Percentiles rank a stretch among this genome's conserved stretches.
phyloP scores from a whole-genome alignment of 2,113 vertebrate species.

The Gymnorhina tibicen region DNA sequence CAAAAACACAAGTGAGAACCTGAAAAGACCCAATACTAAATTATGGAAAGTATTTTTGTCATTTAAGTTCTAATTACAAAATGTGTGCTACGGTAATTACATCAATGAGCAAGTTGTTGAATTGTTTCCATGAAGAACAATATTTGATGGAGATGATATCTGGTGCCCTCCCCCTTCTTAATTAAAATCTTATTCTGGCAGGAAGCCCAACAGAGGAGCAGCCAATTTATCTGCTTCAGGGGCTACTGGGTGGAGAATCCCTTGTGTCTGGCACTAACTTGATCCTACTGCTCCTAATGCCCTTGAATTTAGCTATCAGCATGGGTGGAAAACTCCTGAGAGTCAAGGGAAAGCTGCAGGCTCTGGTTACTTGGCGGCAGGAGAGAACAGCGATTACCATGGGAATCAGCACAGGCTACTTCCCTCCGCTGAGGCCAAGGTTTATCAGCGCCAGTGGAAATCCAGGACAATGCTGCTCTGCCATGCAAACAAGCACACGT shows the following conservation, averaged over 20 bases:
- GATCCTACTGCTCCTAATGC: neutral
- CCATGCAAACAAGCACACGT: neutral
- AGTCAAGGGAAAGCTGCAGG: neutral
- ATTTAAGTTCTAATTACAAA: conserved; percentile 37
- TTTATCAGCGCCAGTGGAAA: neutral
- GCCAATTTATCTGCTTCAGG: neutral
- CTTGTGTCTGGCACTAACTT: neutral
- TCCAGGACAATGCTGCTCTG: neutral
- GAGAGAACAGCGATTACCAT: rapidly evolving
- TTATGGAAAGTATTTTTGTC: neutral
- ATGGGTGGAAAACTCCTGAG: neutral
- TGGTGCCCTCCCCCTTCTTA: neutral
- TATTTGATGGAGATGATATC: neutral
- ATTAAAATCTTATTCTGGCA: conserved; percentile 50
- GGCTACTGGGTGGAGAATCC: neutral
- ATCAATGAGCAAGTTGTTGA: neutral
- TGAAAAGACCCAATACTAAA: neutral
- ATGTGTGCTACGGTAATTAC: neutral
- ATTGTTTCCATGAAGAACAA: conserved; percentile 11
- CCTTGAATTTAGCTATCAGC: neutral
- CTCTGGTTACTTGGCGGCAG: neutral
- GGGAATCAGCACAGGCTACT: neutral
- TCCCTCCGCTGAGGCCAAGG: neutral
- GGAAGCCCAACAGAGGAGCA: neutral
- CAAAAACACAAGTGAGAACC: neutral